Conservation (phyloP, 2,888 invertebrate genomes). For the Patella caerulea region DNA sequence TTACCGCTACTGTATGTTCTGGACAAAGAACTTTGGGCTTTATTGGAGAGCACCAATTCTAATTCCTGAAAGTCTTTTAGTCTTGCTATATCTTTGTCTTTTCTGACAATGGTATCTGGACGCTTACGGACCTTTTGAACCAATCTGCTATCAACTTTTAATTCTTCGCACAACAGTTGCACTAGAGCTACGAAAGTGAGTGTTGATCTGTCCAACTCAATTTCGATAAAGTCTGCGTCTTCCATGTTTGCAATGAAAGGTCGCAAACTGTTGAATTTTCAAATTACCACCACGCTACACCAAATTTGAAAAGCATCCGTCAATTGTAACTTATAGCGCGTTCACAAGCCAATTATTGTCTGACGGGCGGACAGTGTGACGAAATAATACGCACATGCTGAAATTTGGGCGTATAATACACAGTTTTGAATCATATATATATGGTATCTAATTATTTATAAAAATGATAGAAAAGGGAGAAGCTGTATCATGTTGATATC, state of each 20-base stretch:
- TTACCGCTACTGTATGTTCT: slow-evolving; percentile 47
- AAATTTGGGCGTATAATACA: too few relatives aligned
- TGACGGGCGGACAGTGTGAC: too few relatives aligned
- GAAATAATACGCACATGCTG: too few relatives aligned
- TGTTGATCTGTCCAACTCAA: slow-evolving; percentile 76
- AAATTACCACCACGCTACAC: too few relatives aligned
- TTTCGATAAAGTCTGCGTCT: slow-evolving; percentile 79
- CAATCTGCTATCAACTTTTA: slow-evolving; percentile 73
- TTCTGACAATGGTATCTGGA: slow-evolving; percentile 79
- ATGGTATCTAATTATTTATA: too few relatives aligned
- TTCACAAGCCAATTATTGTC: too few relatives aligned
- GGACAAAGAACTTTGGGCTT: slow-evolving; percentile 54
- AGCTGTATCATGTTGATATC: too few relatives aligned
- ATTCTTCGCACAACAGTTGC: slow-evolving; percentile 77
- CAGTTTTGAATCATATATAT: too few relatives aligned
- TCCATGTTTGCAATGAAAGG: slow-evolving; percentile 76
- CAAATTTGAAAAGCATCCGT: too few relatives aligned
- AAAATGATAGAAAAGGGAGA: too few relatives aligned
- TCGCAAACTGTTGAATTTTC: too few relatives aligned
- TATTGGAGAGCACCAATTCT: slow-evolving; percentile 75
- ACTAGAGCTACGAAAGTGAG: slow-evolving; percentile 76
- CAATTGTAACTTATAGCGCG: too few relatives aligned
- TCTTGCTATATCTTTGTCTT: slow-evolving; percentile 79
- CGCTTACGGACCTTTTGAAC: slow-evolving; percentile 77
- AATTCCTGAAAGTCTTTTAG: slow-evolving; percentile 78